Conservation (phyloP, 1,140 invertebrate genomes). For the Latrodectus geometricus region DNA sequence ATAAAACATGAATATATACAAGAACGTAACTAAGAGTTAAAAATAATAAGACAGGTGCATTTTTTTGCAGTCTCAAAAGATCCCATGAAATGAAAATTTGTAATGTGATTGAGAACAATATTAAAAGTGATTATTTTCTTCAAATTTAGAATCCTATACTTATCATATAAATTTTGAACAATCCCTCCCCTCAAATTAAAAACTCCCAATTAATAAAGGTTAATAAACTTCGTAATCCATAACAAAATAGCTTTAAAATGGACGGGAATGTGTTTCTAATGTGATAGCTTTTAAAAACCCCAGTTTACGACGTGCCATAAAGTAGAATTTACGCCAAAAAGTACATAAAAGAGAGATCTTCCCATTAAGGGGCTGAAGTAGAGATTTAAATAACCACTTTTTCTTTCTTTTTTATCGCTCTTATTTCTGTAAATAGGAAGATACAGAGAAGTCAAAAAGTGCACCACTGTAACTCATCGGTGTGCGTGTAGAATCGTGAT, state of each 20-base stretch:
- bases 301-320: neutral
- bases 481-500: constrained; percentile 23
- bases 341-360: neutral
- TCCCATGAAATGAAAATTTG: too few relatives aligned
- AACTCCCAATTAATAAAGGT: neutral
- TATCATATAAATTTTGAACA: neutral
- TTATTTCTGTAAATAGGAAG: neutral
- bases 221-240: constrained; percentile 15
- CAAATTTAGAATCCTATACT: too few relatives aligned
- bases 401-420: neutral
- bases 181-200: neutral
- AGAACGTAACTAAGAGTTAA: too few relatives aligned
- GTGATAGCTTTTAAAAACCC: neutral
- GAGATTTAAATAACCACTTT: constrained; percentile 33
- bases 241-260: neutral
- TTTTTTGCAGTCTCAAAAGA: too few relatives aligned
- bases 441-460: neutral
- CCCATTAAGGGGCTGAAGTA: neutral
- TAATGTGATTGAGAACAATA: too few relatives aligned
- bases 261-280: constrained; percentile 15
- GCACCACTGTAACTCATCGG: neutral
- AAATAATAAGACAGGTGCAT: too few relatives aligned
- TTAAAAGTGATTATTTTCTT: too few relatives aligned
- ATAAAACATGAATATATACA: too few relatives aligned
- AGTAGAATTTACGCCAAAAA: neutral